Base-by-base conservation (phyloP, 2,888 invertebrate genomes). In the Scrobipalpa atriplicella region DNA sequence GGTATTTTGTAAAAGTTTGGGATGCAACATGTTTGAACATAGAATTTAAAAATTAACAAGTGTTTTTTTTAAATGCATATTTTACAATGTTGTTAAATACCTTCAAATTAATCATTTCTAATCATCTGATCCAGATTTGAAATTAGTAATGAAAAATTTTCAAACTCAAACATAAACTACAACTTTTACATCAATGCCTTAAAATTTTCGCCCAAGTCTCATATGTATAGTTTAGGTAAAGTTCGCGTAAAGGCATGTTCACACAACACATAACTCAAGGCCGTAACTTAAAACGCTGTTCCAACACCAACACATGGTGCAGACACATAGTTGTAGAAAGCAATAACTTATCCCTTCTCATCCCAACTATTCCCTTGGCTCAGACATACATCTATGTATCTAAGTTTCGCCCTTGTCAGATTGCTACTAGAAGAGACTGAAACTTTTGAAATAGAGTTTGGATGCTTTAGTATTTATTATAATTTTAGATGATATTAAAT, bases 351-450 rank as follows among this genome's bases (percentile, higher is more conserved):
- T 89, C 84, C 87, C 85, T 82, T 83, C 84, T 86, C 88, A 88
- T 89, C 90, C 90, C 85, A 86, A 90, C 90, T 91, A 91, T 89
- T 91, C 92, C 91, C 91, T 86, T 73, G 90, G 80, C 86, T 85
- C 87, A 80, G 80, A 81, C 85, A 82, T 84, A 85, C 80, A 83
- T 83, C 84, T 87, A 86, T 84, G 86, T 89, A 86, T 83, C 83
- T 79, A 77, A 78, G 75, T 76, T 72, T 68, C 68, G 72, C 74
- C 70, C 64, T 64, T 64, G 56, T 64, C 36, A 19, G 56, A 29
- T 70, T 72, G 64, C 69, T 60, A 66, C 81, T 84, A 75, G 84
- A 85, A 62, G 62, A 47, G 62, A 11, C 61, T 13, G 58, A 0
- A 39, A 39, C 29, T 58, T n/a, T 58, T 52, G 19, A 52, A 3